phyloP scores from a whole-genome alignment of 2,797 vertebrate species.

The Atherinosoma microstoma region DNA sequence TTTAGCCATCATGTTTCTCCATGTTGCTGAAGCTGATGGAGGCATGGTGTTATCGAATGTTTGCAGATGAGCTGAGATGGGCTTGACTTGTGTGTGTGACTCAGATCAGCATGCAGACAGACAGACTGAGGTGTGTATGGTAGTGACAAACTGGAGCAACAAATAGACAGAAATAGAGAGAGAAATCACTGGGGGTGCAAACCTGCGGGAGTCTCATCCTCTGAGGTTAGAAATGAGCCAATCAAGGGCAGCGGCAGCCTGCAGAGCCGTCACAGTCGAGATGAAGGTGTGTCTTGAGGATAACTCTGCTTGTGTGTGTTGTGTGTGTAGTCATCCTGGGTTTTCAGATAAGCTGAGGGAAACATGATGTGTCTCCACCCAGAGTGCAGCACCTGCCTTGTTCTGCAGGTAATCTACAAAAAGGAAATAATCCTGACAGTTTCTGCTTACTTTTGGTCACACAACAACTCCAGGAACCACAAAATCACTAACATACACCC shows the following conservation, averaged over 20 bases:
- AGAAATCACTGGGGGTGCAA: conserved; percentile 42
- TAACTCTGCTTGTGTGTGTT: conserved; percentile 17
- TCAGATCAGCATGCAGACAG: conserved; percentile 1
- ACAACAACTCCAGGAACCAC: conserved; percentile 31
- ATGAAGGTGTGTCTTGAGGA: conserved; percentile 34
- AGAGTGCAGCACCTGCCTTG: conserved; percentile 51
- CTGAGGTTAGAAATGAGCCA: conserved; percentile 63
- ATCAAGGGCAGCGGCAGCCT: conserved; percentile 57
- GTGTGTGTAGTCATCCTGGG: conserved; percentile 45
- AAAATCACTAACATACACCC: conserved; percentile 28
- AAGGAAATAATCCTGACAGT: conserved; percentile 38
- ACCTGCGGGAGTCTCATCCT: conserved; percentile 57
- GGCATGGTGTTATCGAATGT: conserved; percentile 19
- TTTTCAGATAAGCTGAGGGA: conserved; percentile 67
- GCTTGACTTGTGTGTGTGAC: conserved; percentile 17
- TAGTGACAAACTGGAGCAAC: conserved; percentile 22
- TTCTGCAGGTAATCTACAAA: conserved; percentile 60
- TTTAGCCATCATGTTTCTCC: conserved; percentile 18
- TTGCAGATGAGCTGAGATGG: conserved; percentile 52
- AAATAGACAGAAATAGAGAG: conserved; percentile 35
- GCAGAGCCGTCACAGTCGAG: conserved; percentile 54
- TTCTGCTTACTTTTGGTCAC: conserved; percentile 47
- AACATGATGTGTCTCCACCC: conserved; percentile 51
- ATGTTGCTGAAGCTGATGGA: conserved; percentile 8
- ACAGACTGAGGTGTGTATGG: conserved; percentile 1